phyloP scores from a whole-genome alignment of 2,888 invertebrate species.

The Podabrus alpinus region DNA sequence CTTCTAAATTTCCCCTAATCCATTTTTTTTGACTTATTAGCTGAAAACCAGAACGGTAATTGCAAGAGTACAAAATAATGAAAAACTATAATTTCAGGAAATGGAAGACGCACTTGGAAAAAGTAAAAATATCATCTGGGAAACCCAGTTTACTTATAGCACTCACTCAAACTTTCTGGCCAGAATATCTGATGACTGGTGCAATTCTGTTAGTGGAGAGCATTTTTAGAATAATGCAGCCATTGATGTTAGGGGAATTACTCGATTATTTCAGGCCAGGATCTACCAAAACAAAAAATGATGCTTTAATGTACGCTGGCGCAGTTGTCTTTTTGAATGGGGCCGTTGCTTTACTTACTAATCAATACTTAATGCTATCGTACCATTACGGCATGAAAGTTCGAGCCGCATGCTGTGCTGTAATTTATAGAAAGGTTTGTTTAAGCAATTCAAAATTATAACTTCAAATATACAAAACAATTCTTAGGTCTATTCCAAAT shows the following conservation, averaged over 20 bases:
- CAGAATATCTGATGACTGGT: constrained; percentile 66
- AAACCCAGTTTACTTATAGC: constrained; percentile 69
- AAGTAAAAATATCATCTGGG: constrained; percentile 60
- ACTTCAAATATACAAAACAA: neutral
- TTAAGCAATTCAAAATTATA: too few relatives aligned
- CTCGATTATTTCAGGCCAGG: constrained; percentile 68
- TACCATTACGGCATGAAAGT: constrained; percentile 81
- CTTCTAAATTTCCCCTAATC: too few relatives aligned
- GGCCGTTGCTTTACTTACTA: constrained; percentile 64
- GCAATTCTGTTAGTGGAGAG: constrained; percentile 65
- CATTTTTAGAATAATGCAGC: constrained; percentile 66
- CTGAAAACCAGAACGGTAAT: too few relatives aligned
- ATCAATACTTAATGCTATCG: constrained; percentile 69
- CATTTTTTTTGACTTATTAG: too few relatives aligned
- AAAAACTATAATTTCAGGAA: constrained; percentile 58
- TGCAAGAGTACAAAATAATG: too few relatives aligned
- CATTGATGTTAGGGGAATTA: constrained; percentile 67
- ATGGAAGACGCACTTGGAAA: constrained; percentile 68
- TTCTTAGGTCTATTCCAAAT: constrained; percentile 50
- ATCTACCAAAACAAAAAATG: constrained; percentile 57
- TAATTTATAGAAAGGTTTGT: constrained; percentile 83
- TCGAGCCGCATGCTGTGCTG: constrained; percentile 78
- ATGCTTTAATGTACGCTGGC: constrained; percentile 67
- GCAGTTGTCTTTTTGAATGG: constrained; percentile 62
- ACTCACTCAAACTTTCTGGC: constrained; percentile 69